phyloP scores from a whole-genome alignment of 2,113 vertebrate genomes.

The Acanthisitta chloris region DNA sequence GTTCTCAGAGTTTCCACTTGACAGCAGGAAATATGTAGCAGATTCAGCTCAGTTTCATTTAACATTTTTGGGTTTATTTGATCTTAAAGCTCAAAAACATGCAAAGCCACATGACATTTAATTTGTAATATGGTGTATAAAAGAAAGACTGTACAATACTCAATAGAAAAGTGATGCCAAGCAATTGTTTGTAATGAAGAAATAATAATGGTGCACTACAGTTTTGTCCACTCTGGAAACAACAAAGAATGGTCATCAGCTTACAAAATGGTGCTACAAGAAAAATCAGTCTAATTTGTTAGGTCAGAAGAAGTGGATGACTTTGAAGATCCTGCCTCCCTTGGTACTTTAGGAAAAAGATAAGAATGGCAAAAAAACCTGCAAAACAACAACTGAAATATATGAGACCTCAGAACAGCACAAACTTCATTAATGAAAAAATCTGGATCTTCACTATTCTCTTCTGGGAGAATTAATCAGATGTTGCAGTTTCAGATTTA shows the following conservation, averaged over 20 bases:
- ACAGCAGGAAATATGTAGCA: slow-evolving; percentile 30
- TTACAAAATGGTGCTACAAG: neutral
- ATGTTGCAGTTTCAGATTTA: slow-evolving; percentile 67
- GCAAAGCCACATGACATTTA: neutral
- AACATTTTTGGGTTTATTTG: neutral
- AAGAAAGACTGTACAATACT: slow-evolving; percentile 1
- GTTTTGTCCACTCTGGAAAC: neutral
- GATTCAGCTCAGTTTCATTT: slow-evolving; percentile 21
- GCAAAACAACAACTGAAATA: slow-evolving; percentile 20
- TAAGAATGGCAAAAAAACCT: neutral
- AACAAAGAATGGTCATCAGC: neutral
- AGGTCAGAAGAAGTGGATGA: neutral
- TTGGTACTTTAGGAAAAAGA: neutral
- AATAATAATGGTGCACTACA: neutral
- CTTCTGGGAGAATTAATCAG: slow-evolving; percentile 59
- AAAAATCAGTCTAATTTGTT: neutral
- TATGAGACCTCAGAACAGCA: neutral
- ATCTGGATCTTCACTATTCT: slow-evolving; percentile 34
- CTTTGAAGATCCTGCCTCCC: neutral
- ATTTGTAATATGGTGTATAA: neutral
- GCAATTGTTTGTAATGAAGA: neutral
- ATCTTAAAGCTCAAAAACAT: slow-evolving; percentile 24
- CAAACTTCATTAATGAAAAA: slow-evolving; percentile 69
- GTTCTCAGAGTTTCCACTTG: neutral
- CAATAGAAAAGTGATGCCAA: neutral